These are phyloP conservation scores for Brotogeris chrysoptera DNA, from an alignment of 2,797 vertebrate species.

Conservation along the genomic window DNA sequence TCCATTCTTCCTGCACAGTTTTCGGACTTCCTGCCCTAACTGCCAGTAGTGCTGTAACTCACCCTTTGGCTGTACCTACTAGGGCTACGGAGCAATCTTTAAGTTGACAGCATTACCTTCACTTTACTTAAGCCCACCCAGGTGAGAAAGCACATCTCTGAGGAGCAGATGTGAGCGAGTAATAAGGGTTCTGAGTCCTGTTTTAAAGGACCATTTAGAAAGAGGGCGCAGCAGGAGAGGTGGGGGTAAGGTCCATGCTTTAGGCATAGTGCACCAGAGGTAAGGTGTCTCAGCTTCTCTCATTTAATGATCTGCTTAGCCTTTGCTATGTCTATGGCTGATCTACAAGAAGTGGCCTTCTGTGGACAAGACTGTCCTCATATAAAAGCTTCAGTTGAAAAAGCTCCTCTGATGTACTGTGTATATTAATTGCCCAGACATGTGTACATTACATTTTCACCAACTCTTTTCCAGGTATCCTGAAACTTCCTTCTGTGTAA, in stretches of 20 bases:
- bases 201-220: not conserved
- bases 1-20: not conserved
- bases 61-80: not conserved
- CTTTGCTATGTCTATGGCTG: not conserved
- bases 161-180: not conserved
- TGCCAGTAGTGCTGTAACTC: not conserved
- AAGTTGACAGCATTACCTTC: not conserved
- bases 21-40: not conserved
- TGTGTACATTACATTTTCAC: not conserved
- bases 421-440: not conserved
- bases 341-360: not conserved
- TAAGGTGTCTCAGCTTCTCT: not conserved
- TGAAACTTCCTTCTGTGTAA: not conserved
- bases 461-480: not conserved
- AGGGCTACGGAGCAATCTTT: not conserved
- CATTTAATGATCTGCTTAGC: not conserved
- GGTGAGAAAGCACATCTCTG: not conserved
- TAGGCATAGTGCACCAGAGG: not conserved
- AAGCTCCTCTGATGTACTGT: not conserved
- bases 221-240: accelerated
- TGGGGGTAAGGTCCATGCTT: not conserved
- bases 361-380: not conserved
- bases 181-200: not conserved
- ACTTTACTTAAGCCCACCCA: not conserved
- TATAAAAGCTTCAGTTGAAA: not conserved